These are phyloP conservation scores for Sclerurus mexicanus DNA, from an alignment of 2,113 vertebrate genomes.

Conservation along the genomic window DNA sequence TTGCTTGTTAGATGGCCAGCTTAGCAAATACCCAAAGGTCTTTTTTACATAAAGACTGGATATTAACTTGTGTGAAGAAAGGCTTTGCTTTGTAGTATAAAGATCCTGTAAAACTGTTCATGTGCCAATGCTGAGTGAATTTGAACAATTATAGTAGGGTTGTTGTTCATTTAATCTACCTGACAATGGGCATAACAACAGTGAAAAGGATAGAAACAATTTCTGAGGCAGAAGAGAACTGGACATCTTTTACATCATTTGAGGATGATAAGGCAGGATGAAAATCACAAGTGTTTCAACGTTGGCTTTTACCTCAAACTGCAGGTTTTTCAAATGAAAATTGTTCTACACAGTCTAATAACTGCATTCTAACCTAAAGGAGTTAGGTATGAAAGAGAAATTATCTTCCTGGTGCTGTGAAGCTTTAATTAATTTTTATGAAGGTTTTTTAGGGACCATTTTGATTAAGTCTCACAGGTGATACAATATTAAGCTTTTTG, in stretches of 20 bases:
- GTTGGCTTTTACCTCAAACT: not conserved
- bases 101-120: not conserved
- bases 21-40: not conserved
- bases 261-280: not conserved
- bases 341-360: not conserved
- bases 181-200: not conserved
- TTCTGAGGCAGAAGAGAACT: not conserved
- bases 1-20: not conserved
- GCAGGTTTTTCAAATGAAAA: not conserved
- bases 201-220: not conserved
- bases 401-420: not conserved
- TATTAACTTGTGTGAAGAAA: not conserved
- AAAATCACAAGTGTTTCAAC: not conserved
- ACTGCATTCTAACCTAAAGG: not conserved
- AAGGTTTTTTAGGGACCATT: not conserved
- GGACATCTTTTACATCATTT: not conserved
- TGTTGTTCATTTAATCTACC: not conserved
- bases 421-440: constrained; percentile 26
- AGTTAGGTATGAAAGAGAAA: not conserved
- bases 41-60: not conserved
- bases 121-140: not conserved
- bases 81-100: not conserved
- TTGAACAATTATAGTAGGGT: not conserved
- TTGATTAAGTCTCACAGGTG: not conserved
- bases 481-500: not conserved